These are phyloP conservation scores for Parauchenoglanis punctatus DNA, from an alignment of 2,797 vertebrate species.

Conservation along the genomic window DNA sequence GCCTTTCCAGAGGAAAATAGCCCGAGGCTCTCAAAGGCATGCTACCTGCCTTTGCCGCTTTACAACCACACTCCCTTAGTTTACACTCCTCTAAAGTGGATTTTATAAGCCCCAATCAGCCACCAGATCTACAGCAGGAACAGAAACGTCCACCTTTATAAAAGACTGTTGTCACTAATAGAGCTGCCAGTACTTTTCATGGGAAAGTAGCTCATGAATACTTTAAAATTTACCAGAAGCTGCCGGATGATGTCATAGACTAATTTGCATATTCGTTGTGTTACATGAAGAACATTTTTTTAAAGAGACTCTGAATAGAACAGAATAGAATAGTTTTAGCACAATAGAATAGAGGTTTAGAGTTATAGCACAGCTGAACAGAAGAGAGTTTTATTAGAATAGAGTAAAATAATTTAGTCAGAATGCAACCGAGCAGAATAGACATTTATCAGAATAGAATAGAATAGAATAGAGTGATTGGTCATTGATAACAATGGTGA, in stretches of 20 bases:
- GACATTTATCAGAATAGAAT: neutral
- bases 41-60: slow-evolving; percentile 15
- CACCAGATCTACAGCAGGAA: slow-evolving; percentile 34
- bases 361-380: neutral
- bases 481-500: neutral
- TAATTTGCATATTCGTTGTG: neutral
- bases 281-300: neutral
- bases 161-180: neutral
- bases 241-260: neutral
- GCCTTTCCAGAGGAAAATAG: slow-evolving; percentile 46
- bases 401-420: neutral
- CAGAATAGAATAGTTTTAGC: neutral
- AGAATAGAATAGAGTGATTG: neutral
- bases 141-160: neutral
- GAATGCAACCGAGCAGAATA: neutral
- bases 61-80: slow-evolving; percentile 20
- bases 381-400: neutral
- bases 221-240: neutral
- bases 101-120: slow-evolving; percentile 29
- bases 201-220: neutral
- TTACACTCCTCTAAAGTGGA: slow-evolving; percentile 26
- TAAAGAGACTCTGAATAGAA: neutral
- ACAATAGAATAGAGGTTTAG: too few species aligned
- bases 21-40: slow-evolving; percentile 13
- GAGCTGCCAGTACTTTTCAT: slow-evolving; percentile 11